phyloP scores from a whole-genome alignment of 2,797 vertebrate genomes.

The Lepus oiostolus region DNA sequence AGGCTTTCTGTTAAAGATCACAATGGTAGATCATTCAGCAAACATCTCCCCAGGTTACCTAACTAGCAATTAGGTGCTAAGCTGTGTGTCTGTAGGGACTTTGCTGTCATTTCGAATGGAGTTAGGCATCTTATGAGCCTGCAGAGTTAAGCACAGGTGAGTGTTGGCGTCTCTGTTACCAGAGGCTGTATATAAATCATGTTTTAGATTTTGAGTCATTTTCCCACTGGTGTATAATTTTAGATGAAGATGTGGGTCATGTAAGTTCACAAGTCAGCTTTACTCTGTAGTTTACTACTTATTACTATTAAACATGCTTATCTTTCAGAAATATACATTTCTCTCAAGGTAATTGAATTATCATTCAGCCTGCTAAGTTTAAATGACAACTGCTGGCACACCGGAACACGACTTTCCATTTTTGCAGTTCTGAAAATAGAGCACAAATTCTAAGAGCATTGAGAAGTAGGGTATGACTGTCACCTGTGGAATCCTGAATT shows the following conservation, averaged over 20 bases:
- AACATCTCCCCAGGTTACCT: constrained; percentile 8
- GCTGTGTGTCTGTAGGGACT: neutral
- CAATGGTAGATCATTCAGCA: constrained; percentile 22
- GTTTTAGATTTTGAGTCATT: constrained; percentile 68
- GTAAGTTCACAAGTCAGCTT: constrained; percentile 66
- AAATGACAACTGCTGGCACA: constrained; percentile 65
- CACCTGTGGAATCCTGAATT: constrained; percentile 74
- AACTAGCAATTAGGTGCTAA: constrained; percentile 46
- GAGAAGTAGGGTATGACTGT: constrained; percentile 68
- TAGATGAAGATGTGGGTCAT: constrained; percentile 65
- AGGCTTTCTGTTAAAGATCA: neutral
- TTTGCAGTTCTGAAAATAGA: constrained; percentile 75
- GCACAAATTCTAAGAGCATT: constrained; percentile 52
- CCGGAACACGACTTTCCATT: constrained; percentile 64
- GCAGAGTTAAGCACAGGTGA: neutral
- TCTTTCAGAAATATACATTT: constrained; percentile 77
- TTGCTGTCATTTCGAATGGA: constrained; percentile 42
- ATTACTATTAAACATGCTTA: constrained; percentile 74
- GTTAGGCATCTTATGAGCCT: neutral
- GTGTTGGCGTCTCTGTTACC: constrained; percentile 36
- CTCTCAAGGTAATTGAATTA: constrained; percentile 63
- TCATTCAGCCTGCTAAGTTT: constrained; percentile 73
- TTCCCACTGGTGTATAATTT: constrained; percentile 60
- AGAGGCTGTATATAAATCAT: constrained; percentile 47
- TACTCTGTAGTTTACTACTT: constrained; percentile 68